Evolutionary conservation across 2,113 vertebrate species (phyloP).

Genomic region (Hypocryptadius cinnamomeus): DNA sequence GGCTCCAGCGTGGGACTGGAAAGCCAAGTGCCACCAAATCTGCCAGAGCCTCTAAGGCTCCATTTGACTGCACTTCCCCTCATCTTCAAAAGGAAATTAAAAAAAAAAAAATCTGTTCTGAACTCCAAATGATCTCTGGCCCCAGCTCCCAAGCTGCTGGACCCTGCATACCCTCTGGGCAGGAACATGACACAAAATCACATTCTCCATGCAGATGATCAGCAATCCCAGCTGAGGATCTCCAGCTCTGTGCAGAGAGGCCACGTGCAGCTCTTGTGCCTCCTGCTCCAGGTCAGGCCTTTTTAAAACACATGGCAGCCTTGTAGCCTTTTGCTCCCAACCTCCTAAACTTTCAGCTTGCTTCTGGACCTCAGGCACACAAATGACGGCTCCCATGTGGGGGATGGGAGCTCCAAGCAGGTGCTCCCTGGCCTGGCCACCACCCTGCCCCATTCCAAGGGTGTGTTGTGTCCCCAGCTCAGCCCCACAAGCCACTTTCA

Average conservation of each 20-base stretch:
- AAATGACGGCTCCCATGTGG: fast-evolving
- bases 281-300: neutral
- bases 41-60: neutral
- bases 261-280: neutral
- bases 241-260: neutral
- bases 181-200: neutral
- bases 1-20: neutral
- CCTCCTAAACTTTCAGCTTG: neutral
- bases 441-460: too few species aligned
- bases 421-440: neutral
- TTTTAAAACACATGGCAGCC: neutral
- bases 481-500: neutral
- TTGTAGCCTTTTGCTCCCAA: neutral
- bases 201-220: neutral
- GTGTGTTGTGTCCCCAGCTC: neutral
- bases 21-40: neutral
- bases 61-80: neutral
- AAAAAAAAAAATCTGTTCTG: neutral
- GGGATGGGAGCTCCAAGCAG: neutral
- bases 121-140: neutral
- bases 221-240: neutral
- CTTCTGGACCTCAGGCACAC: neutral
- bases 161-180: neutral
- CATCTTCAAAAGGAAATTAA: neutral
- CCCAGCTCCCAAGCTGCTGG: neutral